Evolutionary conservation across 1,140 invertebrate genomes (phyloP), one percentile per base, ranked within the genome.

Genomic region (Cotesia glomerata): DNA sequence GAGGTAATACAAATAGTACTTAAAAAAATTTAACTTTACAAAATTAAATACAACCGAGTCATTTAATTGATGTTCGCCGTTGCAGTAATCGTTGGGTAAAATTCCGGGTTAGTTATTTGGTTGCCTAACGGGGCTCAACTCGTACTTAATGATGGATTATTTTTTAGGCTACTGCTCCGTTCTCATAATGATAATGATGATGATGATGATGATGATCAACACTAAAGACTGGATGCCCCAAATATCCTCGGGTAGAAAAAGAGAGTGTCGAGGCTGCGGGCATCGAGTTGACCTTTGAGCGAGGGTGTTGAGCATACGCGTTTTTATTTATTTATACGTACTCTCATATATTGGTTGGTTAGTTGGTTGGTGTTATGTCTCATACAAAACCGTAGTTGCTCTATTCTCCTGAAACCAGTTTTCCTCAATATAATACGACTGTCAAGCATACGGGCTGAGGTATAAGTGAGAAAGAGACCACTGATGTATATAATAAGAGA

Each of bases 331-430:
- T 45, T 45, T 45, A 45, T 45, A 45, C 11, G 52, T 69, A 58
- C 26, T 56, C 66, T 56, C 66, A 45, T 45, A 32, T 71, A 58
- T 68, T n/a, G 65, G 69, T 71, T 18, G 68, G 68, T 36, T 4
- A 35, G 5, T 58, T 26, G 26, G 26, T 26, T 26, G 26, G 26
- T 14, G 72, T 63, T 74, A 75, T 62, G 54, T 76, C 77, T 76
- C 81, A 77, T 79, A 80, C 75, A 45, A 45, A 45, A 77, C 69
- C 80, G 77, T 76, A 81, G 83, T 82, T 85, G 80, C 82, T 86
- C 83, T 86, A 86, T 86, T 85, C 84, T 83, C 77, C 79, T 82
- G 84, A 82, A 87, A 87, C 85, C 84, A 86, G 85, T 87, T 86
- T 87, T 87, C 82, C 82, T 85, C 78, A 71, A 79, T 26, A 26